These are phyloP conservation scores for Meloidogyne floridensis DNA, from an alignment of 1,140 invertebrate genomes.

Conservation along the genomic window DNA sequence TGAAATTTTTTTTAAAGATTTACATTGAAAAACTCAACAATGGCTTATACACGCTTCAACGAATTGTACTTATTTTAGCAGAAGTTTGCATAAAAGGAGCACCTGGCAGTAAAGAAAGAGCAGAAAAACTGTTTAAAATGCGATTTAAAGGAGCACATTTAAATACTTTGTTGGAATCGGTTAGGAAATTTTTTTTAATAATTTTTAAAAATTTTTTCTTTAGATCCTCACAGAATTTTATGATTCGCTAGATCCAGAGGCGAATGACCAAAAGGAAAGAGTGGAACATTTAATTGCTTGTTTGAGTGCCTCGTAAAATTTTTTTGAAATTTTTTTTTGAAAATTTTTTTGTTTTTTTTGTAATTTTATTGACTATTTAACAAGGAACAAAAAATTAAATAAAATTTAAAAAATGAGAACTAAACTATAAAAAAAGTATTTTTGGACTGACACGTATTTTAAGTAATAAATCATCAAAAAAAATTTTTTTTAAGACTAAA, in stretches of 20 bases:
- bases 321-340: slow-evolving; percentile 15
- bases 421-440: neutral
- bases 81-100: slow-evolving; percentile 80
- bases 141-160: slow-evolving; percentile 48
- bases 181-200: slow-evolving; percentile 22
- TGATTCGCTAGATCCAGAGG: slow-evolving; percentile 51
- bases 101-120: slow-evolving; percentile 38
- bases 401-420: neutral
- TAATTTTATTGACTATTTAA: neutral
- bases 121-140: slow-evolving; percentile 57
- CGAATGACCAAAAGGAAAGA: slow-evolving; percentile 71
- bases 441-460: neutral
- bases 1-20: slow-evolving; percentile 67
- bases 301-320: neutral
- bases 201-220: neutral
- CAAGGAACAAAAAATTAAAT: neutral
- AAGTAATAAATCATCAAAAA: neutral
- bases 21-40: slow-evolving; percentile 86
- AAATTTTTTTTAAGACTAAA: neutral
- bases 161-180: slow-evolving; percentile 45
- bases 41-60: slow-evolving; percentile 90
- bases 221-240: slow-evolving; percentile 52
- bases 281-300: slow-evolving; percentile 68
- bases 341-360: neutral
- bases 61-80: slow-evolving; percentile 91